Conservation (phyloP, 2,113 vertebrate species). For the Columba livia region DNA sequence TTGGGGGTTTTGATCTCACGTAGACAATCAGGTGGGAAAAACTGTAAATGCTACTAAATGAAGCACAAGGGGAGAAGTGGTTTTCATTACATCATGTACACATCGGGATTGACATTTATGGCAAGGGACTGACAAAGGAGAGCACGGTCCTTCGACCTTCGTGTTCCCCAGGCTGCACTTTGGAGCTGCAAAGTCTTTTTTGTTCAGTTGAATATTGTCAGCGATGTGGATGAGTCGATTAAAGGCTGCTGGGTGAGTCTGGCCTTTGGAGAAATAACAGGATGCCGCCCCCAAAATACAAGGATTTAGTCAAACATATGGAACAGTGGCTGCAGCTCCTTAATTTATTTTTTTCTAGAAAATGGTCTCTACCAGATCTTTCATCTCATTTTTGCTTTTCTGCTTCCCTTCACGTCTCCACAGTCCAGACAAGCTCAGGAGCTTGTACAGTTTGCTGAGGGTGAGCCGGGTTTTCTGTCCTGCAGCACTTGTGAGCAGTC, state of each 20-base stretch:
- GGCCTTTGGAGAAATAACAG: background rate
- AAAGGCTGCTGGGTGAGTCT: slow-evolving; percentile 7
- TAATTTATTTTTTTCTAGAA: background rate
- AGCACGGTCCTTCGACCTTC: background rate
- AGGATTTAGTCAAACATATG: background rate
- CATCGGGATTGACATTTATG: fast-evolving
- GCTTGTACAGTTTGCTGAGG: background rate
- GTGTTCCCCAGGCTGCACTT: background rate
- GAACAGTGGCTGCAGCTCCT: background rate
- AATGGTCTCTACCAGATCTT: background rate
- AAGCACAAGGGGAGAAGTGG: background rate
- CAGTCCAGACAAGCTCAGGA: background rate
- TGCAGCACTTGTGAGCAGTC: background rate
- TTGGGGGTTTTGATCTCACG: background rate
- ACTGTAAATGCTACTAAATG: fast-evolving
- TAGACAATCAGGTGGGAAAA: background rate
- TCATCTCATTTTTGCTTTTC: background rate
- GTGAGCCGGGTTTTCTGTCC: slow-evolving; percentile 2
- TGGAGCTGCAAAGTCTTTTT: background rate
- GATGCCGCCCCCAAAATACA: background rate
- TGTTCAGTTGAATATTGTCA: background rate
- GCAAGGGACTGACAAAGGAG: fast-evolving
- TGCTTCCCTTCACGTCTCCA: background rate
- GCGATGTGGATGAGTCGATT: background rate
- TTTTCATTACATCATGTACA: fast-evolving